Evolutionary conservation across 2,888 invertebrate species (phyloP).

Genomic region (Apamea monoglypha): DNA sequence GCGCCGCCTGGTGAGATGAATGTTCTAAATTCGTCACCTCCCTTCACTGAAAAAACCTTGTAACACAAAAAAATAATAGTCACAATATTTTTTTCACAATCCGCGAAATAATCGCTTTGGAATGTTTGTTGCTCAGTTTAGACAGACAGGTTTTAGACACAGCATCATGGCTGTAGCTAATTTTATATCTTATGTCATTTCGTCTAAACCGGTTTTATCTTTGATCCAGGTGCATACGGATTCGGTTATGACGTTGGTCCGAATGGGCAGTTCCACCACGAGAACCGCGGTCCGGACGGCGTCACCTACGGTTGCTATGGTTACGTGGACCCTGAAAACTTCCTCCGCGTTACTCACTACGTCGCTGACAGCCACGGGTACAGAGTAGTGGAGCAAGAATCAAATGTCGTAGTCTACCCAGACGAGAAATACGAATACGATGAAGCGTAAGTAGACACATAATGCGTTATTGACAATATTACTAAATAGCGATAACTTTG

Average conservation of each 20-base stretch:
- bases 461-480: not conserved
- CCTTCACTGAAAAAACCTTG: slow-evolving; percentile 41
- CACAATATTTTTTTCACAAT: slow-evolving; percentile 36
- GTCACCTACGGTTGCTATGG: slow-evolving; percentile 96
- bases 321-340: slow-evolving; percentile 92
- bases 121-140: slow-evolving; percentile 41
- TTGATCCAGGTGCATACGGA: slow-evolving; percentile 92
- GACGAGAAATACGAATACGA: slow-evolving; percentile 86
- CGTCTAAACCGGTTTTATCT: slow-evolving; percentile 38
- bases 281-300: slow-evolving; percentile 93
- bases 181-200: slow-evolving; percentile 41
- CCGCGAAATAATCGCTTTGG: slow-evolving; percentile 29
- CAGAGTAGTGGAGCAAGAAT: slow-evolving; percentile 92
- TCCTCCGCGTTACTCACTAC: slow-evolving; percentile 93
- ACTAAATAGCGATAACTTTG: slow-evolving; percentile 2
- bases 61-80: slow-evolving; percentile 35
- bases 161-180: slow-evolving; percentile 24
- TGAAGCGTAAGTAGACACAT: slow-evolving; percentile 79
- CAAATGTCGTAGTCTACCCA: slow-evolving; percentile 92
- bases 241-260: slow-evolving; percentile 95
- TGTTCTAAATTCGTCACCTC: slow-evolving; percentile 52
- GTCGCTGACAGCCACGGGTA: slow-evolving; percentile 95
- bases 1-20: slow-evolving; percentile 53
- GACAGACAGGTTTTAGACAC: slow-evolving; percentile 51
- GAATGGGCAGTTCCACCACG: slow-evolving; percentile 94